Conservation (phyloP, 23 tunicate genomes). For the Phallusia fumigata region DNA sequence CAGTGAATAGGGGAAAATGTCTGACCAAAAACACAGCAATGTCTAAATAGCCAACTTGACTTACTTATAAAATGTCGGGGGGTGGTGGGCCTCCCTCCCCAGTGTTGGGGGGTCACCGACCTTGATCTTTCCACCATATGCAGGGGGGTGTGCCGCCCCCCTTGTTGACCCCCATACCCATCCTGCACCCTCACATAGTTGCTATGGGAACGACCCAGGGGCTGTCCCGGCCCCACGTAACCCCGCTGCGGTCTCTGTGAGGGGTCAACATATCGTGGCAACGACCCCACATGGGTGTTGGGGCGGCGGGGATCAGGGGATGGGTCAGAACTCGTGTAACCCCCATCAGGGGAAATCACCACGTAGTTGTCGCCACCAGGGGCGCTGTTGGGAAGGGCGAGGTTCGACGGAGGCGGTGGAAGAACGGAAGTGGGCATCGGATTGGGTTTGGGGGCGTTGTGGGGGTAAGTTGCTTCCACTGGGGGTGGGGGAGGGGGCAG, state of each 20-base stretch:
- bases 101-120: conserved; percentile 55
- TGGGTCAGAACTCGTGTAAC: conserved; percentile 43
- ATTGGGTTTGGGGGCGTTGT: neutral
- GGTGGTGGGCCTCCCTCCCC: conserved; percentile 14
- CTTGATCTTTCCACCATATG: conserved; percentile 61
- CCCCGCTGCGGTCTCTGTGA: neutral
- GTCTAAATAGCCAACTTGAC: too few species aligned
- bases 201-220: neutral
- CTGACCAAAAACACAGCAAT: too few species aligned
- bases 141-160: conserved; percentile 35
- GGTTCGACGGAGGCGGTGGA: conserved; percentile 26
- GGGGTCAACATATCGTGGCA: conserved; percentile 39
- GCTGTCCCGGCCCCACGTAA: neutral
- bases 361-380: conserved; percentile 21
- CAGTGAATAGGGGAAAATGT: too few species aligned
- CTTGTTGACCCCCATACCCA: conserved; percentile 14
- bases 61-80: conserved; percentile 14
- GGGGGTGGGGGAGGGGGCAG: conserved; percentile 87
- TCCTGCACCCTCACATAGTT: neutral
- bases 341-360: conserved; percentile 59
- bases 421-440: neutral
- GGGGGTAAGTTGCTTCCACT: conserved; percentile 19
- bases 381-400: conserved; percentile 8
- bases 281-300: conserved; percentile 33
- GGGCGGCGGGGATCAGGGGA: conserved; percentile 24